These are phyloP conservation scores for Apis laboriosa DNA, from an alignment of 1,140 invertebrate genomes.

Conservation along the genomic window DNA sequence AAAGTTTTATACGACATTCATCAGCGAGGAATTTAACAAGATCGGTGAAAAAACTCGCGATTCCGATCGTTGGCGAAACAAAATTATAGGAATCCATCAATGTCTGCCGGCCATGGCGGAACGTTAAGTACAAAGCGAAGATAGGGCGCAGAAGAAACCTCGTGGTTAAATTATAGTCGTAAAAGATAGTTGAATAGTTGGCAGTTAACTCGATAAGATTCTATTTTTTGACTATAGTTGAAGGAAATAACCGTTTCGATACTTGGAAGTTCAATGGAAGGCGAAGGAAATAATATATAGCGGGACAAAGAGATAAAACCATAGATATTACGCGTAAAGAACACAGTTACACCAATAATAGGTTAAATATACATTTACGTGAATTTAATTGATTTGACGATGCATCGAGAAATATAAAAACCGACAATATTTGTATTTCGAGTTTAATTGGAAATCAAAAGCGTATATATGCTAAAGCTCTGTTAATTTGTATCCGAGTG, in stretches of 20 bases:
- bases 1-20: background rate
- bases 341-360: too few relatives aligned
- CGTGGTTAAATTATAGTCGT: background rate
- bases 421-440: too few relatives aligned
- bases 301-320: too few relatives aligned
- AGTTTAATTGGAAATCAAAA: too few relatives aligned
- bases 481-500: too few relatives aligned
- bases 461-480: too few relatives aligned
- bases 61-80: constrained; percentile 9
- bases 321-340: too few relatives aligned
- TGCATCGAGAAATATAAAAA: too few relatives aligned
- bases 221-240: background rate
- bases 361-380: too few relatives aligned
- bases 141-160: background rate
- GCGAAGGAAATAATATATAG: too few relatives aligned
- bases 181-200: background rate
- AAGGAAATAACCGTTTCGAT: background rate
- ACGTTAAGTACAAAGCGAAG: background rate
- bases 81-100: constrained; percentile 18
- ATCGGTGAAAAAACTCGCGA: background rate
- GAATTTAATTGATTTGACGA: too few relatives aligned
- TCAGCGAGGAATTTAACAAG: background rate
- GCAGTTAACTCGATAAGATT: background rate
- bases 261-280: background rate
- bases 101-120: background rate